Evolutionary conservation across 1,140 invertebrate species (phyloP).

Genomic region (Calephelis nemesis): DNA sequence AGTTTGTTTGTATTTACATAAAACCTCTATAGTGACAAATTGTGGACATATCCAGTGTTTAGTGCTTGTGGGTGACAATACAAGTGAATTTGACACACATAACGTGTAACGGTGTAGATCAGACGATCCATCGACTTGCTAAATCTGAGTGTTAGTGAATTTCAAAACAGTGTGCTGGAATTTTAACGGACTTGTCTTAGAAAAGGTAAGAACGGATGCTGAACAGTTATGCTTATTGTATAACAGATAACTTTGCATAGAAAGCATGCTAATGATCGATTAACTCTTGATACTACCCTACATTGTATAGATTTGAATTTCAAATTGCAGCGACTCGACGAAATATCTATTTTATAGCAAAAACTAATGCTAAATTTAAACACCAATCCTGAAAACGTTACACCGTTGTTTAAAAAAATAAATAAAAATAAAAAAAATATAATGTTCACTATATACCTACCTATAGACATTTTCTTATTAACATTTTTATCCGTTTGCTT

Average conservation of each 20-base stretch:
- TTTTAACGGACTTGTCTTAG: conserved; percentile 75
- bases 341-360: too few species aligned
- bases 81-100: conserved; percentile 64
- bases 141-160: conserved; percentile 73
- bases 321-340: too few species aligned
- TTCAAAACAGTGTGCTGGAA: conserved; percentile 68
- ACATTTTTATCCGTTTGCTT: too few species aligned
- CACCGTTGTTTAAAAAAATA: too few species aligned
- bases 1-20: conserved; percentile 6
- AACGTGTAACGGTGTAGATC: conserved; percentile 74
- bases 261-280: conserved; percentile 45
- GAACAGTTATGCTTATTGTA: conserved; percentile 75
- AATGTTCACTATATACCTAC: too few species aligned
- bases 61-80: conserved; percentile 57
- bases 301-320: not conserved
- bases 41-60: conserved; percentile 42
- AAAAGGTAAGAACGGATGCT: conserved; percentile 74
- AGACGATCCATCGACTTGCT: conserved; percentile 67
- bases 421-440: too few species aligned
- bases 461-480: too few species aligned
- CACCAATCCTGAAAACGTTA: too few species aligned
- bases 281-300: conserved; percentile 21
- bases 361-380: too few species aligned
- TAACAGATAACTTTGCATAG: conserved; percentile 52
- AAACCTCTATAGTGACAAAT: conserved; percentile 35